phyloP scores from a whole-genome alignment of 1,140 invertebrate species.

The Nomia melanderi region DNA sequence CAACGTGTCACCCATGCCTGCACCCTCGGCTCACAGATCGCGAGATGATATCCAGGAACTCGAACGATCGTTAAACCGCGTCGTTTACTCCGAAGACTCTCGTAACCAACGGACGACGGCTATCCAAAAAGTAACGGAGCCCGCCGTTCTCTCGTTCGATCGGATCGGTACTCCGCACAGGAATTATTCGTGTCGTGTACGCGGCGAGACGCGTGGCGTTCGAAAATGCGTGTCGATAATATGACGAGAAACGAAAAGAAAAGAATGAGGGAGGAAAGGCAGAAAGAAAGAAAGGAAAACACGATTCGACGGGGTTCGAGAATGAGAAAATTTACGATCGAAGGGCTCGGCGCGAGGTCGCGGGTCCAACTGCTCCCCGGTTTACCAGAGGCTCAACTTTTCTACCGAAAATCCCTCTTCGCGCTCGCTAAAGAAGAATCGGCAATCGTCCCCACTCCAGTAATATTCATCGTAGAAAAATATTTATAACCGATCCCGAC shows the following conservation, averaged over 20 bases:
- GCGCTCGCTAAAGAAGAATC: conserved; percentile 23
- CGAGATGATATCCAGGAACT: too few relatives aligned
- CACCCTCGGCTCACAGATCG: neutral
- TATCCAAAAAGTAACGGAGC: too few relatives aligned
- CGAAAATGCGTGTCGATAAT: too few relatives aligned
- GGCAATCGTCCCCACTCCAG: conserved; percentile 59
- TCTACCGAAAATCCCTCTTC: conserved; percentile 72
- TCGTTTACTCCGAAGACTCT: too few relatives aligned
- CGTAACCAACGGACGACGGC: too few relatives aligned
- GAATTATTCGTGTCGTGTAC: too few relatives aligned
- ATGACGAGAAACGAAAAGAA: conserved; percentile 24
- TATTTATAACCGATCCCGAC: conserved; percentile 78
- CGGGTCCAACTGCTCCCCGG: conserved; percentile 67
- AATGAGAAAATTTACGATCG: conserved; percentile 38
- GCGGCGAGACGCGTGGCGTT: too few relatives aligned
- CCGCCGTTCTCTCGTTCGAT: too few relatives aligned
- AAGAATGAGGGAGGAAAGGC: neutral
- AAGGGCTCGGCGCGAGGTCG: conserved; percentile 65
- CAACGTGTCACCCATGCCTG: conserved; percentile 68
- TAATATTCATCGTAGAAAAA: conserved; percentile 70
- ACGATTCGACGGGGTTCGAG: neutral
- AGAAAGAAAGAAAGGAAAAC: neutral
- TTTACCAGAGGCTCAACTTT: conserved; percentile 75
- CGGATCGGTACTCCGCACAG: neutral
- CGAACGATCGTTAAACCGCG: too few relatives aligned